These are phyloP conservation scores for Scaptomyza graminum DNA, from an alignment of 1,140 invertebrate species.

Conservation along the genomic window DNA sequence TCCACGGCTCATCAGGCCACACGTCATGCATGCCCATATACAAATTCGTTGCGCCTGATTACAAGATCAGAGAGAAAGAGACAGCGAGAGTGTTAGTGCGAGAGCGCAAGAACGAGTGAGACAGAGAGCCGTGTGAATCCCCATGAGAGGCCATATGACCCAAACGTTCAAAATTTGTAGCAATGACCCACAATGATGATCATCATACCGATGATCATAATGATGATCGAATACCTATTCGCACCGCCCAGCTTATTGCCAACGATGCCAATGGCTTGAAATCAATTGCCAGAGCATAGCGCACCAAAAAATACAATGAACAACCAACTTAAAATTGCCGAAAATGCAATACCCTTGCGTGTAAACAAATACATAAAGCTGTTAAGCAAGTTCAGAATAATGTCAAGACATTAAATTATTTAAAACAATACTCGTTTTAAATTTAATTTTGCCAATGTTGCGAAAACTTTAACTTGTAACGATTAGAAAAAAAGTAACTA, in stretches of 20 bases:
- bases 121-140: conserved; percentile 59
- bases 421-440: too few relatives aligned
- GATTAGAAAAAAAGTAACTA: too few relatives aligned
- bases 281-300: conserved; percentile 76
- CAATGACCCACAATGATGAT: conserved; percentile 57
- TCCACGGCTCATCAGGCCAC: conserved; percentile 67
- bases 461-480: too few relatives aligned
- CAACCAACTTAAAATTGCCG: neutral
- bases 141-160: conserved; percentile 59
- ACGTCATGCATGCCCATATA: conserved; percentile 82
- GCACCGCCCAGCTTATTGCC: conserved; percentile 75
- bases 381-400: neutral
- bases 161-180: conserved; percentile 82
- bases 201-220: conserved; percentile 26
- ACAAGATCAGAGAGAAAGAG: conserved; percentile 53
- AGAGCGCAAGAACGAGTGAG: neutral
- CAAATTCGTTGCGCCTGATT: conserved; percentile 80
- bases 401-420: too few relatives aligned
- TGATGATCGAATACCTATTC: conserved; percentile 70
- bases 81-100: neutral
- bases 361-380: neutral
- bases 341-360: conserved; percentile 3
- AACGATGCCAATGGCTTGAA: conserved; percentile 77
- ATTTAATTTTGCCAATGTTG: too few relatives aligned
- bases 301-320: conserved; percentile 14